Percentiles rank a stretch among this genome's conserved stretches.
phyloP scores from a whole-genome alignment of 2,113 vertebrate genomes.

The Lethenteron camtschaticum region DNA sequence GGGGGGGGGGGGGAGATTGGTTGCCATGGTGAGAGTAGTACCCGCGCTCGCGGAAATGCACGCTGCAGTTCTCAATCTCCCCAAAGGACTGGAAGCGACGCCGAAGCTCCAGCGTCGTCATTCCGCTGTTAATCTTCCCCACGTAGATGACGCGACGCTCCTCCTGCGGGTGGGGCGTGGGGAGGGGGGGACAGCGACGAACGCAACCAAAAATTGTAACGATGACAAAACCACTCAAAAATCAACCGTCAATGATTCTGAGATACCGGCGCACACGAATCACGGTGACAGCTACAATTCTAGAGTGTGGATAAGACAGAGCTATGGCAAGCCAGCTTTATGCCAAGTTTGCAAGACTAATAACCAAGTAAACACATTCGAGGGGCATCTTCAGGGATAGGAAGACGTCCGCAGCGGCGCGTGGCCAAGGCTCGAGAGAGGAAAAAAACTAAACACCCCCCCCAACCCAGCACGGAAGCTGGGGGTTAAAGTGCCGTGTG shows the following conservation, averaged over 20 bases:
- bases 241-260: neutral
- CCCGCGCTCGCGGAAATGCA: conserved; percentile 85
- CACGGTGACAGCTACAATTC: neutral
- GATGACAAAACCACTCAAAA: neutral
- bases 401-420: too few species aligned
- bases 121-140: conserved; percentile 66
- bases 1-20: too few species aligned
- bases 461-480: too few species aligned
- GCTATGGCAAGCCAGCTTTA: neutral
- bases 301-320: neutral
- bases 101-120: conserved; percentile 68
- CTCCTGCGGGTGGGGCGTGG: conserved; percentile 35
- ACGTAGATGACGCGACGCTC: conserved; percentile 86
- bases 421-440: too few species aligned
- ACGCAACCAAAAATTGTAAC: neutral
- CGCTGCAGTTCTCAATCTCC: conserved; percentile 91
- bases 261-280: neutral
- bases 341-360: neutral
- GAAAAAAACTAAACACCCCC: too few species aligned
- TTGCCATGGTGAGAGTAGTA: conserved; percentile 14
- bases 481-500: too few species aligned
- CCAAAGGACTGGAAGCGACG: conserved; percentile 96
- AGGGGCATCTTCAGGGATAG: too few species aligned
- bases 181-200: neutral
- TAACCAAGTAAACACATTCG: too few species aligned